phyloP scores from a whole-genome alignment of 2,113 vertebrate species.

The Triplophysa dalaica region DNA sequence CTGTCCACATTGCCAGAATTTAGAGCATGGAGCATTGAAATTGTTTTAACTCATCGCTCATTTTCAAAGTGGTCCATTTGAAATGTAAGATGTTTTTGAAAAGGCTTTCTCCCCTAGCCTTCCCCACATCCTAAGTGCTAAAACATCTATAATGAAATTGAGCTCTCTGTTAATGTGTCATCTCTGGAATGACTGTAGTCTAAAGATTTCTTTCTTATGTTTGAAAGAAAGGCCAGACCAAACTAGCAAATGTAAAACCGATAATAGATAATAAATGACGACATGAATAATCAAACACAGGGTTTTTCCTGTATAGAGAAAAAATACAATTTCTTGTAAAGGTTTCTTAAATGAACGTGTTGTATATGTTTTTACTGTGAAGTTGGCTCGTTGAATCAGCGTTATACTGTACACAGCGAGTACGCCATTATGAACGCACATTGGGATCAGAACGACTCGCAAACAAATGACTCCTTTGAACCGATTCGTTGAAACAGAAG shows the following conservation, averaged over 20 bases:
- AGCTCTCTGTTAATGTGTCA: slow-evolving; percentile 7
- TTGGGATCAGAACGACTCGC: no score
- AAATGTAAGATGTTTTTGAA: slow-evolving; percentile 11
- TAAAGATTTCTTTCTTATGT: neutral
- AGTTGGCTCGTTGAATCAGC: no score
- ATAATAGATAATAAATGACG: neutral
- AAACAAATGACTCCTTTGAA: no score
- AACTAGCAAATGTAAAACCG: slow-evolving; percentile 5
- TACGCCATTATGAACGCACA: no score
- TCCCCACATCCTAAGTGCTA: slow-evolving; percentile 2
- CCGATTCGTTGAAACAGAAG: no score
- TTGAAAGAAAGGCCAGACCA: neutral
- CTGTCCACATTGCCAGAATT: neutral
- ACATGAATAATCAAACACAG: slow-evolving; percentile 2
- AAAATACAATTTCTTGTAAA: no score
- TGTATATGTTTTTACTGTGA: no score
- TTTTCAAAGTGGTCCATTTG: neutral
- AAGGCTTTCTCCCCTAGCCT: neutral
- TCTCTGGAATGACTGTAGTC: neutral
- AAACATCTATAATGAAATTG: slow-evolving; percentile 13
- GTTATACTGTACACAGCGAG: no score
- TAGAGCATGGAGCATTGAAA: neutral
- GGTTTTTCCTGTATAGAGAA: no score
- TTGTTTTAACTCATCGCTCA: neutral
- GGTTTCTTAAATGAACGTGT: no score